phyloP scores from a whole-genome alignment of 2,113 vertebrate genomes.

The Phaethon lepturus region DNA sequence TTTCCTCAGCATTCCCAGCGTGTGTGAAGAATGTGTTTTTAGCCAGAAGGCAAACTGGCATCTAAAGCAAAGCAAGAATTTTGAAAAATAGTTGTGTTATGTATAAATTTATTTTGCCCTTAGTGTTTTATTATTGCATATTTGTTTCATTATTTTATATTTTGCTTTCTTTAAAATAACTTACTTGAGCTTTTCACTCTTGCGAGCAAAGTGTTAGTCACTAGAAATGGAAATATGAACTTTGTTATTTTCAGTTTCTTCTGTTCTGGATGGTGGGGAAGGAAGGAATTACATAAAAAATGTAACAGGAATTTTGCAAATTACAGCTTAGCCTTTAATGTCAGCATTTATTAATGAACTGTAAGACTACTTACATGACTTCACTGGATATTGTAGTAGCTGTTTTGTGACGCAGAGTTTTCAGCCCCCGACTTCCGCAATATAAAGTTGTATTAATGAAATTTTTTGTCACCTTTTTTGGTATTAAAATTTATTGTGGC shows the following conservation, averaged over 20 bases:
- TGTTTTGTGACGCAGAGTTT: not conserved
- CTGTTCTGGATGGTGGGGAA: not conserved
- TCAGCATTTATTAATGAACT: not conserved
- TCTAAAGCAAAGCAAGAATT: constrained; percentile 80
- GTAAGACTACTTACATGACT: not conserved
- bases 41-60: constrained; percentile 82
- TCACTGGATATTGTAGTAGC: not conserved
- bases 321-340: not conserved
- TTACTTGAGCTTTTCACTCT: constrained; percentile 49
- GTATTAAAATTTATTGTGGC: not conserved
- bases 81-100: constrained; percentile 84
- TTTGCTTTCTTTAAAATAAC: constrained; percentile 66
- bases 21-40: constrained; percentile 85
- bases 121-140: constrained; percentile 75
- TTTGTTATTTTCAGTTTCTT: constrained; percentile 1
- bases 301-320: not conserved
- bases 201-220: constrained; percentile 26
- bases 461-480: not conserved
- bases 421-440: not conserved
- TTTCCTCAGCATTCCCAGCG: constrained; percentile 78
- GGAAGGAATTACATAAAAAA: constrained; percentile 1
- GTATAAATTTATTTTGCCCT: constrained; percentile 83
- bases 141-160: constrained; percentile 74
- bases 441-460: not conserved
- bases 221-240: constrained; percentile 26